Conservation (phyloP, 2,797 vertebrate species). For the Pipistrellus pipistrellus region DNA sequence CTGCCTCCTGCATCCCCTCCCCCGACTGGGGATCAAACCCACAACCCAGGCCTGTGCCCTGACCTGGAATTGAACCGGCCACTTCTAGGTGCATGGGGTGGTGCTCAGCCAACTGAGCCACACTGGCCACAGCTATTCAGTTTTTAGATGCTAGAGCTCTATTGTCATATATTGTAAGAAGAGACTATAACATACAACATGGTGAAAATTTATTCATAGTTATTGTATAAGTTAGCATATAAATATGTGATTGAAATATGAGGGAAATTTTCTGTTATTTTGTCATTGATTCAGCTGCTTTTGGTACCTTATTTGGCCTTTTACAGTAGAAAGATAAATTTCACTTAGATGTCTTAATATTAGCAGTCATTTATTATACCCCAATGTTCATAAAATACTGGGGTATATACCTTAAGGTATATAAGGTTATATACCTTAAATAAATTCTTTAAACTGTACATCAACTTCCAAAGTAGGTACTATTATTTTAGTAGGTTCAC, state of each 20-base stretch:
- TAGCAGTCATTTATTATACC: neutral
- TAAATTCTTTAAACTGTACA: neutral
- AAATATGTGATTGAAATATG: conserved; percentile 28
- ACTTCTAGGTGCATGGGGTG: too few relatives aligned
- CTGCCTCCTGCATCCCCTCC: too few relatives aligned
- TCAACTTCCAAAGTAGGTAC: neutral
- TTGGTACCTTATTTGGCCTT: conserved; percentile 41
- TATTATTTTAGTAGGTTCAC: neutral
- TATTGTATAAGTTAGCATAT: neutral
- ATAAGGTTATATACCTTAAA: neutral
- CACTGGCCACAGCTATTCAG: neutral
- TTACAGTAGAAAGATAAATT: conserved; percentile 22
- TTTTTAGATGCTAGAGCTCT: neutral
- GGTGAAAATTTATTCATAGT: conserved; percentile 1
- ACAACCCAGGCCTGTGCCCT: too few relatives aligned
- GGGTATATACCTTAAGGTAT: neutral
- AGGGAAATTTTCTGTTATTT: neutral
- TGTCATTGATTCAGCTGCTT: neutral
- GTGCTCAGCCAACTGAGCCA: too few relatives aligned
- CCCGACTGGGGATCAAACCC: too few relatives aligned
- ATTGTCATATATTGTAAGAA: neutral
- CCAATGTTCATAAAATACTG: neutral
- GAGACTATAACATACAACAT: neutral
- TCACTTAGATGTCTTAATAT: conserved; percentile 12
- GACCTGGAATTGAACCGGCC: too few relatives aligned